These are phyloP conservation scores for Luidia sarsii DNA, from an alignment of 53 echinoderm and acorn worm species.

Conservation along the genomic window DNA sequence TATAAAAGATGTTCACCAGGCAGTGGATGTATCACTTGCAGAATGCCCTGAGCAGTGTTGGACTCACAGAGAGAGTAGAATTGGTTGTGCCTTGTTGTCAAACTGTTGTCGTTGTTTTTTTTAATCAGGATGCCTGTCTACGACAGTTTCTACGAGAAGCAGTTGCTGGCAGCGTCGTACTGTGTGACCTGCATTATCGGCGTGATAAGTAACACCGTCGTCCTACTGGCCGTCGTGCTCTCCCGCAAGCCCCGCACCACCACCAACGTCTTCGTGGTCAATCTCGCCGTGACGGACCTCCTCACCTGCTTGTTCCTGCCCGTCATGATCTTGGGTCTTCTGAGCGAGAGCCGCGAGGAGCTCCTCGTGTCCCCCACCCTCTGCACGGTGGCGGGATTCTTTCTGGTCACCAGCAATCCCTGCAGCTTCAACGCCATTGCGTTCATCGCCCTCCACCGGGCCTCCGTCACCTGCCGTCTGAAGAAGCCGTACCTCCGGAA, in stretches of 20 bases:
- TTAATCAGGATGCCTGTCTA: conserved; percentile 11
- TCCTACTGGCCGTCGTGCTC: conserved; percentile 26
- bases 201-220: conserved; percentile 15
- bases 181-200: background rate
- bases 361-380: conserved; percentile 8
- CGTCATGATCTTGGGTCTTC: background rate
- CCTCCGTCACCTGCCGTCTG: background rate
- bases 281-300: conserved; percentile 38
- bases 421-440: conserved; percentile 34
- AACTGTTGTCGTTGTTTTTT: too few species aligned
- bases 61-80: too few species aligned
- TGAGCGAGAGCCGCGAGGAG: conserved; percentile 2
- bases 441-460: conserved; percentile 24
- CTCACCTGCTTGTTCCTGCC: conserved; percentile 24
- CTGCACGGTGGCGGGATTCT: background rate
- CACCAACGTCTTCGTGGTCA: conserved; percentile 43
- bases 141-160: conserved; percentile 5
- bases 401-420: background rate
- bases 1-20: too few species aligned
- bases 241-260: conserved; percentile 33
- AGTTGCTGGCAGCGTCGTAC: conserved; percentile 2
- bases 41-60: too few species aligned
- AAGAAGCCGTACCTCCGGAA: background rate
- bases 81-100: too few species aligned
- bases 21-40: too few species aligned